phyloP scores from a whole-genome alignment of 64 coral and sea anemone genomes.

The Stichodactyla helianthus region DNA sequence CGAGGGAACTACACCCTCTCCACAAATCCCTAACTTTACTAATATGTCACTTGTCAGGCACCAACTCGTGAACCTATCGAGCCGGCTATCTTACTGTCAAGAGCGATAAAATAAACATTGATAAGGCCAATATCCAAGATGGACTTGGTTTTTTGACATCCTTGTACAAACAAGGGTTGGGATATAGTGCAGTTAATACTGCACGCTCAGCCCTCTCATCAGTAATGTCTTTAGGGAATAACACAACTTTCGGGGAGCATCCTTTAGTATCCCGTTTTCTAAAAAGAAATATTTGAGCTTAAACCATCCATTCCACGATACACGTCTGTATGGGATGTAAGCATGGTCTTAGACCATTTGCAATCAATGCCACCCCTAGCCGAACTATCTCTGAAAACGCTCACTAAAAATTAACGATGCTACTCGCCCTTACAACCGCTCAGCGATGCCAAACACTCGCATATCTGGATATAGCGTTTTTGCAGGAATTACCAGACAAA shows the following conservation, averaged over 20 bases:
- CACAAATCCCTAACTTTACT: conserved; percentile 26
- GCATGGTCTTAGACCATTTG: conserved; percentile 43
- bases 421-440: conserved; percentile 26
- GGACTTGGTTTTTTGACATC: conserved; percentile 10
- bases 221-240: conserved; percentile 12
- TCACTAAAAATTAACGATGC: conserved; percentile 46
- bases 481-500: conserved; percentile 6
- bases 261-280: conserved; percentile 52
- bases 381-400: conserved; percentile 26
- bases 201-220: conserved; percentile 42
- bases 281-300: conserved; percentile 50
- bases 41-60: conserved; percentile 23
- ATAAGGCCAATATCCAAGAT: not conserved
- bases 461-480: conserved; percentile 17
- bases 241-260: conserved; percentile 45
- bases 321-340: conserved; percentile 47
- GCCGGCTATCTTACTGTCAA: not conserved
- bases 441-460: conserved; percentile 25
- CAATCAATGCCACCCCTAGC: conserved; percentile 9
- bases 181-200: conserved; percentile 51
- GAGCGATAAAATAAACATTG: not conserved
- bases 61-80: not conserved
- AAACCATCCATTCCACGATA: conserved; percentile 56
- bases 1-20: conserved; percentile 23
- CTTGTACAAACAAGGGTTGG: conserved; percentile 21